Evolutionary conservation across 92 coral and sea anemone species (phyloP).

Genomic region (Phenganax marumi): DNA sequence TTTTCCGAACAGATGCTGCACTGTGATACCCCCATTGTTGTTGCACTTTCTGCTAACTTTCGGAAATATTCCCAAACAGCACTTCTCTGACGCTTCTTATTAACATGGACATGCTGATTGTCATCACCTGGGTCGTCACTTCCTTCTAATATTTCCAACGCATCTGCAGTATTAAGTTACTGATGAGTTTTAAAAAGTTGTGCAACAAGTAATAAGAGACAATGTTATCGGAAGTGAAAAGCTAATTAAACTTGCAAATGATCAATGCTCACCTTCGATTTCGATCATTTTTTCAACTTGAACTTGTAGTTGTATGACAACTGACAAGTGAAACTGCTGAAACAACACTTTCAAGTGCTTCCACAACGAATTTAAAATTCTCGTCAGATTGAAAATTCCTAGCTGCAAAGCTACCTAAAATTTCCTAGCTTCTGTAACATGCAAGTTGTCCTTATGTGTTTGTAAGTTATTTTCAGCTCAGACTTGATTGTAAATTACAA

Average conservation of each 20-base stretch:
- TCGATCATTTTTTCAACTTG: constrained; percentile 1
- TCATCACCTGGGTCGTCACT: background rate
- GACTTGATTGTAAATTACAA: no score
- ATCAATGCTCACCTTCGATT: background rate
- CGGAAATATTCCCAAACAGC: constrained; percentile 47
- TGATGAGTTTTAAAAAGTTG: background rate
- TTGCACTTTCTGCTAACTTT: constrained; percentile 16
- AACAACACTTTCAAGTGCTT: no score
- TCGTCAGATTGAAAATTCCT: no score
- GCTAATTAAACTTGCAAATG: background rate
- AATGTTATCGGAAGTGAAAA: background rate
- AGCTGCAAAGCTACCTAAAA: no score
- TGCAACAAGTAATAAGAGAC: background rate
- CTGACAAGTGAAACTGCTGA: no score
- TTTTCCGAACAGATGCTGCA: constrained; percentile 44
- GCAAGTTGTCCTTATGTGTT: no score
- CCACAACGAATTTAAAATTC: no score
- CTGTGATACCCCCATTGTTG: constrained; percentile 34
- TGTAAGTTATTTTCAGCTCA: no score
- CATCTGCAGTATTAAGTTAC: background rate
- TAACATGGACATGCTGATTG: background rate
- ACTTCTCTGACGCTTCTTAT: constrained; percentile 46
- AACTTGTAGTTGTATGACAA: no score
- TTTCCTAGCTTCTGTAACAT: no score
- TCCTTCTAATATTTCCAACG: constrained; percentile 6